These are phyloP conservation scores for Macropodus opercularis DNA, from an alignment of 2,797 vertebrate species.

Conservation along the genomic window DNA sequence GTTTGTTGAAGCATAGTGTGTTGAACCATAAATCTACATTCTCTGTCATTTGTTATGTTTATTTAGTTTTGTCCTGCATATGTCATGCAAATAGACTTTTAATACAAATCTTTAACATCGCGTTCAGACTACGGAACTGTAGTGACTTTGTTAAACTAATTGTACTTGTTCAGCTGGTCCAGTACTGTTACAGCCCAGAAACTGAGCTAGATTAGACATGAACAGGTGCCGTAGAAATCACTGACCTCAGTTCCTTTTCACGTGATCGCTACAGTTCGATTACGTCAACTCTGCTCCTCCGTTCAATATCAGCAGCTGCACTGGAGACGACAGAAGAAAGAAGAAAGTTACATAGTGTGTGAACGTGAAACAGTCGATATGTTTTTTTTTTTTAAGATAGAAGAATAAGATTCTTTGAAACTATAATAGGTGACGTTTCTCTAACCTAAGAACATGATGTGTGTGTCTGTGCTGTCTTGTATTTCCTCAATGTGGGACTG, in stretches of 20 bases:
- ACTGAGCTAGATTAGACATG: not conserved
- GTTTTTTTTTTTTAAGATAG: not conserved
- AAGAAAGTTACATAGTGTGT: not conserved
- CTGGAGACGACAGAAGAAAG: constrained; percentile 1
- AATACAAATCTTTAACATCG: no score
- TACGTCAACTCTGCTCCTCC: not conserved
- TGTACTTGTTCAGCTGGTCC: not conserved
- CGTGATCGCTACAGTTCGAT: no score
- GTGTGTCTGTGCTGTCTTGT: no score
- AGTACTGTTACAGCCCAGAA: not conserved
- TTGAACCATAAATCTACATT: not conserved
- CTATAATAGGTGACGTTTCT: constrained; percentile 1
- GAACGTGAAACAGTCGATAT: not conserved
- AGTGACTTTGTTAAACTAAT: not conserved
- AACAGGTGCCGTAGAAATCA: not conserved
- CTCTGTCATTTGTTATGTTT: not conserved
- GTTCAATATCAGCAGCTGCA: not conserved
- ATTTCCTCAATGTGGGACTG: constrained; percentile 9
- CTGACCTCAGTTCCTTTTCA: not conserved
- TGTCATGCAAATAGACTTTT: not conserved
- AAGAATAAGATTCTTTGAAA: not conserved
- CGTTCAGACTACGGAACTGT: no score
- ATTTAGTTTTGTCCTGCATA: not conserved
- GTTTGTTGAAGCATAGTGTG: not conserved
- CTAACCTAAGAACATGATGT: no score